These are phyloP conservation scores for Coremacera marginata DNA, from an alignment of 2,888 invertebrate species.

Conservation along the genomic window DNA sequence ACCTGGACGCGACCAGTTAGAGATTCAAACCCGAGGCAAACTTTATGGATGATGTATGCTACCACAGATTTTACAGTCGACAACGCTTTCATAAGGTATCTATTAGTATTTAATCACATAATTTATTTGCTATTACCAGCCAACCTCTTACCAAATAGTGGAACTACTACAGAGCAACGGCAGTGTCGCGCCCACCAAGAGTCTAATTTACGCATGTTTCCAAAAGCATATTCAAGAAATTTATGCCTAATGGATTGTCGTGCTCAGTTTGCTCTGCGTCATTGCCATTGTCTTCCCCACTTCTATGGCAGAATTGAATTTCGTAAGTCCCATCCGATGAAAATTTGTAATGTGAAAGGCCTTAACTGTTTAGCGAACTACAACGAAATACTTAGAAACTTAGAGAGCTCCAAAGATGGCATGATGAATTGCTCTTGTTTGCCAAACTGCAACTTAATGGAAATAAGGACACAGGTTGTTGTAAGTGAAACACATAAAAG, in stretches of 20 bases:
- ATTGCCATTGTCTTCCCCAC: neutral
- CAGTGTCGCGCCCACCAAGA: neutral
- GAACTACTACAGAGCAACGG: neutral
- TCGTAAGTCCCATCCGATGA: neutral
- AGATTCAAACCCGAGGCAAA: too few relatives aligned
- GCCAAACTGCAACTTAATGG: neutral
- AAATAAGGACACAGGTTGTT: neutral
- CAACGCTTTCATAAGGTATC: neutral
- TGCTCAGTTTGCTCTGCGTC: neutral
- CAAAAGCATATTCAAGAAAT: neutral
- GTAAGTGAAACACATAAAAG: too few relatives aligned
- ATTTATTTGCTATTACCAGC: too few relatives aligned
- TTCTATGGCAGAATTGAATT: neutral
- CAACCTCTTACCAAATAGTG: neutral
- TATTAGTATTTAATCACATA: neutral
- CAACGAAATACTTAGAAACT: neutral
- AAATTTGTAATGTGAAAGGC: neutral
- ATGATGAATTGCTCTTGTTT: neutral
- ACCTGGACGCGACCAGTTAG: neutral
- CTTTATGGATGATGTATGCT: neutral
- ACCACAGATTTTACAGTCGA: neutral
- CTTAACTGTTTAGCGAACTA: neutral
- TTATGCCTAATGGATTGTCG: slow-evolving; percentile 7
- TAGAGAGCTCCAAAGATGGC: neutral
- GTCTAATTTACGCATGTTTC: neutral